phyloP scores from a whole-genome alignment of 2,113 vertebrate genomes.

The Nycticryphes semicollaris region DNA sequence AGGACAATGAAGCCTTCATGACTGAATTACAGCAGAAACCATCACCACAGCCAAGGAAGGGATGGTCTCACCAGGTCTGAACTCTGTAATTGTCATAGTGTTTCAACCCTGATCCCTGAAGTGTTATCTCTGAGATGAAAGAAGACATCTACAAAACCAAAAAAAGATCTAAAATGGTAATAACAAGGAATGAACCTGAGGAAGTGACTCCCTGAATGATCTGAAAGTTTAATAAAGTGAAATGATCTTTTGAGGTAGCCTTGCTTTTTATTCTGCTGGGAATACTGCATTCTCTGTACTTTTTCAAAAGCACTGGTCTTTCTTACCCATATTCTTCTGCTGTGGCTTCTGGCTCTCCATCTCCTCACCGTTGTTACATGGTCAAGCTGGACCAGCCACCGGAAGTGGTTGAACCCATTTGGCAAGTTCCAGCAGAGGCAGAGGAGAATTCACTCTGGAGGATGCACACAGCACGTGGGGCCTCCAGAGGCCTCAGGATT shows the following conservation, averaged over 20 bases:
- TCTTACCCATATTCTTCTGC: neutral
- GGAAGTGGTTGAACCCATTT: neutral
- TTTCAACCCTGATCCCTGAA: neutral
- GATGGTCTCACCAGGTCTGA: neutral
- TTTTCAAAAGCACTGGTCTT: neutral
- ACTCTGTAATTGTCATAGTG: neutral
- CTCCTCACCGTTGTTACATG: rapidly evolving
- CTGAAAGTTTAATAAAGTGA: neutral
- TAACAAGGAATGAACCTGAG: neutral
- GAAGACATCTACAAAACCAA: neutral
- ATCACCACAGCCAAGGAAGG: neutral
- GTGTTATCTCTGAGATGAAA: neutral
- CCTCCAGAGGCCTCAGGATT: neutral
- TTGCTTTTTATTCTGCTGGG: neutral
- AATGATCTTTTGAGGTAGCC: neutral
- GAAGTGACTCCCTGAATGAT: neutral
- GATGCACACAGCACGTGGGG: neutral
- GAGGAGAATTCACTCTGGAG: neutral
- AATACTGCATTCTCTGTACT: neutral
- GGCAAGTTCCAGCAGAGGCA: neutral
- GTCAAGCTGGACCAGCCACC: neutral
- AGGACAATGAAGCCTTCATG: neutral
- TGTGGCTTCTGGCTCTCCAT: neutral
- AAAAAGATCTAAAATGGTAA: neutral
- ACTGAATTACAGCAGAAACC: neutral